These are phyloP conservation scores for Ylistrum balloti DNA, from an alignment of 1,140 invertebrate species.

Conservation along the genomic window DNA sequence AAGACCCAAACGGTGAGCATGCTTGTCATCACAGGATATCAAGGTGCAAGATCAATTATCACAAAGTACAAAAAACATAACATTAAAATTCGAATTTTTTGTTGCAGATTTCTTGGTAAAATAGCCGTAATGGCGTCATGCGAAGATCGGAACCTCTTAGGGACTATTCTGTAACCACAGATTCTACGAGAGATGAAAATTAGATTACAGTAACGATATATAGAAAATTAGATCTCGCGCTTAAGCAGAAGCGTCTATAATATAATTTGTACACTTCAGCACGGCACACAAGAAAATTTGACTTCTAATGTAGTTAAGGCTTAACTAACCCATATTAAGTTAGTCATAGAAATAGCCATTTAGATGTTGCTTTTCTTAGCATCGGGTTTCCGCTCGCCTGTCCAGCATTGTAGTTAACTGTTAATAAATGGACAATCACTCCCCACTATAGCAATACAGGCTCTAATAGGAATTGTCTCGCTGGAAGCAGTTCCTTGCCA, in stretches of 20 bases:
- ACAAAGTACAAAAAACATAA: constrained; percentile 35
- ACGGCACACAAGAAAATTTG: constrained; percentile 22
- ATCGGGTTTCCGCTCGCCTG: constrained; percentile 21
- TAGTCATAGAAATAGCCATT: constrained; percentile 39
- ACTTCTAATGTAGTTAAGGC: neutral
- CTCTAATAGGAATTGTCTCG: constrained; percentile 25
- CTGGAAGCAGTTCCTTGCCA: neutral
- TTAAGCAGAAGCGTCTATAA: constrained; percentile 30
- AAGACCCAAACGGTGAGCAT: neutral
- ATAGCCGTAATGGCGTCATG: constrained; percentile 42
- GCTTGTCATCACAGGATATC: constrained; percentile 34
- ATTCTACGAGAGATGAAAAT: constrained; percentile 41
- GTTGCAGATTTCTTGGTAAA: constrained; percentile 46
- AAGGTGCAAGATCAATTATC: constrained; percentile 47
- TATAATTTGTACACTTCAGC: constrained; percentile 25
- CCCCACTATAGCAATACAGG: neutral
- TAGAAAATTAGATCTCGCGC: constrained; percentile 56
- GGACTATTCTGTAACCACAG: neutral
- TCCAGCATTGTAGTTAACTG: constrained; percentile 31
- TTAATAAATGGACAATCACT: constrained; percentile 35
- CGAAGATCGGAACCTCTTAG: neutral
- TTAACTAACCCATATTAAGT: constrained; percentile 35
- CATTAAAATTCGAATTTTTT: neutral
- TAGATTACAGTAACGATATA: constrained; percentile 57
- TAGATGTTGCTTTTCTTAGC: constrained; percentile 5